These are phyloP conservation scores for Polypedilum vanderplanki DNA, from an alignment of 1,140 invertebrate genomes.

Conservation along the genomic window DNA sequence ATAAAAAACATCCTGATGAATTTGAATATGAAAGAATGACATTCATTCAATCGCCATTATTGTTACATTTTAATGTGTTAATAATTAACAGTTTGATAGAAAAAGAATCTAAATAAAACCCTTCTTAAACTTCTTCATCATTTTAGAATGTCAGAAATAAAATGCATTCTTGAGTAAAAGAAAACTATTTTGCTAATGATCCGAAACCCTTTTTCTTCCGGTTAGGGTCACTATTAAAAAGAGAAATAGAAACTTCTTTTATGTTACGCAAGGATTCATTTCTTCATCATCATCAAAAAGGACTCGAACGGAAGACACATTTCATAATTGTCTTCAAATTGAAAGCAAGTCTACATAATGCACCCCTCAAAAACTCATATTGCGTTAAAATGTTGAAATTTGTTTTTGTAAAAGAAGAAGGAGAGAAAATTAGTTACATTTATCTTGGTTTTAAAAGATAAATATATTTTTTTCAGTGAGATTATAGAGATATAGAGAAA, in stretches of 20 bases:
- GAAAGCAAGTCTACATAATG: background rate
- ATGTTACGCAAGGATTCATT: constrained; percentile 26
- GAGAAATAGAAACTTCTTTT: background rate
- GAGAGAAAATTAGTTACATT: constrained; percentile 16
- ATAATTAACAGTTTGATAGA: constrained; percentile 22
- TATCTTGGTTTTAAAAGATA: background rate
- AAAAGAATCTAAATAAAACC: background rate
- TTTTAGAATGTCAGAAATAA: too few relatives aligned
- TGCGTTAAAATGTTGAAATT: background rate
- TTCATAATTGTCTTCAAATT: background rate
- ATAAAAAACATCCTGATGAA: constrained; percentile 5
- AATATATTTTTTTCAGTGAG: background rate
- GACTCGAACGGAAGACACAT: background rate
- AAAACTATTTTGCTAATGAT: constrained; percentile 9
- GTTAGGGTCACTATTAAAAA: background rate
- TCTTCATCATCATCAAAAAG: background rate
- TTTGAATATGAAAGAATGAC: background rate
- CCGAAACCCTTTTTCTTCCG: background rate
- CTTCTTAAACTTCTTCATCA: background rate
- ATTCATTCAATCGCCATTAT: background rate
- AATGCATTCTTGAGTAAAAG: background rate
- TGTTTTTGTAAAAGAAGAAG: background rate
- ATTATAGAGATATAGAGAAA: background rate
- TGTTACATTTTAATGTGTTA: constrained; percentile 14
- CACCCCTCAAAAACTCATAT: background rate